Conservation (phyloP, 2,888 invertebrate species). For the Seladonia tumulorum region DNA sequence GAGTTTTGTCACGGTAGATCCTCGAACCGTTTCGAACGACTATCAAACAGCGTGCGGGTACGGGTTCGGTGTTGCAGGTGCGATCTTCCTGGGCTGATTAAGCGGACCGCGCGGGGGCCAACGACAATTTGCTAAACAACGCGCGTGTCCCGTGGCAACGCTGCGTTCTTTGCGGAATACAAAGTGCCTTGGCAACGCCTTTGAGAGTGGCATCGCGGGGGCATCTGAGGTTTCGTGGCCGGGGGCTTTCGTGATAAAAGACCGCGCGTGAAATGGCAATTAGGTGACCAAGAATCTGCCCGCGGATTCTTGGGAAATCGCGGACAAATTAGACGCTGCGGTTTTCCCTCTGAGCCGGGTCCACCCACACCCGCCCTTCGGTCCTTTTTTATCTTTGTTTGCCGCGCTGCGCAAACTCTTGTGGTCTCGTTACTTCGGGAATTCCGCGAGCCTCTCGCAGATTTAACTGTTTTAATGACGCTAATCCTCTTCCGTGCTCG, state of each 20-base stretch:
- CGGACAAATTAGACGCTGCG: conserved; percentile 48
- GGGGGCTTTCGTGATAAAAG: conserved; percentile 58
- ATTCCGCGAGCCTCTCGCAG: background rate
- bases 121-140: conserved; percentile 66
- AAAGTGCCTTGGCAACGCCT: conserved; percentile 66
- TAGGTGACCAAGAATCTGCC: conserved; percentile 47
- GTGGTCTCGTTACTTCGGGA: background rate
- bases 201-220: conserved; percentile 46
- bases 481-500: background rate
- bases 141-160: conserved; percentile 46
- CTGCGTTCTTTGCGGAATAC: conserved; percentile 55
- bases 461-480: background rate
- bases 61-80: conserved; percentile 39
- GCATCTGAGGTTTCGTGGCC: conserved; percentile 36
- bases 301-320: conserved; percentile 55
- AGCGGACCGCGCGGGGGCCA: conserved; percentile 39
- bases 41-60: conserved; percentile 31
- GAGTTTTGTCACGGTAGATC: conserved; percentile 37
- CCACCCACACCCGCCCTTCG: too few species aligned
- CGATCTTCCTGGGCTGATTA: conserved; percentile 56
- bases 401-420: background rate
- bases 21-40: conserved; percentile 37
- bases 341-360: conserved; percentile 11
- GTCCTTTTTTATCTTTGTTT: background rate
- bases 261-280: conserved; percentile 61